Percentiles rank a stretch among this genome's conserved stretches.
Evolutionary conservation across 2,888 invertebrate species (phyloP).

Genomic region (Lochmaea crataegi): DNA sequence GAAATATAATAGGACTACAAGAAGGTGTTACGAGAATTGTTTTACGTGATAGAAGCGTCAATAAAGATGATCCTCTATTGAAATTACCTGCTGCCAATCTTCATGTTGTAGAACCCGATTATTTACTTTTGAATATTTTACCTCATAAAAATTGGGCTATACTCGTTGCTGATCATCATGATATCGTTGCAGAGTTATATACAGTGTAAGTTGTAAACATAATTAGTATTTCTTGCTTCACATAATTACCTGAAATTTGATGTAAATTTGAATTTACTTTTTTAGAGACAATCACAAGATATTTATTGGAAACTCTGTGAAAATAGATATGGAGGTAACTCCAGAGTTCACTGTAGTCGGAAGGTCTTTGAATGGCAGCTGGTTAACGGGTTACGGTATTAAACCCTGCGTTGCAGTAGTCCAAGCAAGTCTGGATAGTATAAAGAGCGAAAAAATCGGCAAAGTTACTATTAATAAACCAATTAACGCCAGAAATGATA

Average conservation of each 20-base stretch:
- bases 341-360: slow-evolving; percentile 67
- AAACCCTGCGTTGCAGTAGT: slow-evolving; percentile 70
- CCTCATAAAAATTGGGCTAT: slow-evolving; percentile 83
- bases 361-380: slow-evolving; percentile 77
- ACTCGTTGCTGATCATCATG: slow-evolving; percentile 76
- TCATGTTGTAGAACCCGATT: slow-evolving; percentile 77
- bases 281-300: slow-evolving; percentile 72
- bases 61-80: slow-evolving; percentile 67
- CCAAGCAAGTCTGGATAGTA: slow-evolving; percentile 68
- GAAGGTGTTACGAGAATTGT: slow-evolving; percentile 71
- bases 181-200: slow-evolving; percentile 75
- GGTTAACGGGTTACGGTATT: slow-evolving; percentile 74
- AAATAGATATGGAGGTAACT: slow-evolving; percentile 68
- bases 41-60: slow-evolving; percentile 74
- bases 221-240: neutral
- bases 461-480: slow-evolving; percentile 53
- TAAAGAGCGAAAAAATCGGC: slow-evolving; percentile 60
- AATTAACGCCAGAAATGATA: slow-evolving; percentile 68
- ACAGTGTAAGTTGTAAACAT: slow-evolving; percentile 64
- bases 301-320: slow-evolving; percentile 70
- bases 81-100: slow-evolving; percentile 75
- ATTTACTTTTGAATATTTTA: slow-evolving; percentile 73
- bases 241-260: neutral
- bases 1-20: slow-evolving; percentile 66
- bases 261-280: slow-evolving; percentile 30